Evolutionary conservation across 30 jellyfish, hydroid and myxozoan genomes (phyloP), one percentile per base, ranked within the genome.

Genomic region (Chironex yamaguchii): DNA sequence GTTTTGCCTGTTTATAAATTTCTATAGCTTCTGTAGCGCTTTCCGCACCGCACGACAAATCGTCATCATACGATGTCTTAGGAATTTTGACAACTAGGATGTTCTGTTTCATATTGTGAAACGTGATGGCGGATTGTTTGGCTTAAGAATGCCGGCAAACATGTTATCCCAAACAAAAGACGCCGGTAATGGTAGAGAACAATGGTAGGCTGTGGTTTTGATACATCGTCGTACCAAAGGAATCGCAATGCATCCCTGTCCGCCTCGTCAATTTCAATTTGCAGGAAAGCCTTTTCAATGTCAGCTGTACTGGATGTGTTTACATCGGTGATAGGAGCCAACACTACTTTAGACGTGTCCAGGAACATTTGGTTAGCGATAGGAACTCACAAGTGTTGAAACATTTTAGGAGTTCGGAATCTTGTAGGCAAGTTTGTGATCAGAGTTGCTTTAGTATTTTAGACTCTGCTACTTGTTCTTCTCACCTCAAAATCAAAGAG

Each of bases 161-260:
- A 62, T 33, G 73, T 62, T n/a, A 48, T 34, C 51, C 91, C 91
- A 64, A 80, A 80, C 12, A 73, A 76, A 1, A 73, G 49, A 17
- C 77, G 35, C 9, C 87, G 23, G 32, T 3, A 73, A 22, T 51
- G 82, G 50, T 3, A 36, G 36, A 35, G 87, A 36, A 73, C 87
- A 73, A 73, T 62, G 25, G 81, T 3, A 25, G 74, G 86, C 51
- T 62, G 31, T 13, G 20, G 74, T 1, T 33, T 62, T 1, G n/a
- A 13, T 24, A 64, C 85, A 21, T 62, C 54, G 26, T 80, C 53
- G 23, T 12, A 35, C 91, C 91, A 80, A 2, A 80, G 91, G 86
- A 77, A 77, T 32, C 89, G 27, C 27, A 33, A 51, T 14, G 54
- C 34, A 28, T 77, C 35, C 35, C 85, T 25, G 86, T 77, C 89